Base-by-base conservation (phyloP, 2,113 vertebrate species). In the Lamprologus tigripictilis region DNA sequence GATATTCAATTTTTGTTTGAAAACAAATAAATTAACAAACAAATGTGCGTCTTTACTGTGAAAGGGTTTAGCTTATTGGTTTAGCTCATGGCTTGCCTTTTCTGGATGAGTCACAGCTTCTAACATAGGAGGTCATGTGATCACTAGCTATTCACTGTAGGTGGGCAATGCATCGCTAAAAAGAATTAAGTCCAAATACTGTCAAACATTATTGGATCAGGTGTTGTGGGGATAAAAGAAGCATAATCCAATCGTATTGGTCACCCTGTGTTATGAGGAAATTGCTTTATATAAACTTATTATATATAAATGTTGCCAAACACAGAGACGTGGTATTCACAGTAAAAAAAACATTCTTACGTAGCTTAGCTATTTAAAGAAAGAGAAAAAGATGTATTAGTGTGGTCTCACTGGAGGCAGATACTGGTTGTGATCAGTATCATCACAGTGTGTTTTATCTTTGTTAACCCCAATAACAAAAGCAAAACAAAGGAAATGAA, bases 1-100 rank as follows among this genome's bases (percentile, higher is more conserved):
- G 1, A 47, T 28, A 9, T 10, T 76, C 1, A 0, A 2, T 12
- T 19, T 76, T 49, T 49, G 23, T 0, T 28, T 37, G 6, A 21
- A 66, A 66, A 21, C 61, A 66, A 66, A 66, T 12, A 66, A 66
- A 37, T 8, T 0, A 37, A 66, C 10, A 2, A 66, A 13, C 10
- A 37, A 37, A 66, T 66, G 61, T 37, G 19, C 6, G 1, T 45
- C 66, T 73, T 73, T 66, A 13, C 13, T 73, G 37, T 73, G 37
- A 73, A 26, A 45, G 3, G 37, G 37, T 45, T 73, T 26, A 73
- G 8, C 68, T 73, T 16, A 23, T 40, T 71, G n/a, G 35, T 71
- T 23, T 71, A 66, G 61, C 33, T 37, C 61, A 66, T 66, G 35
- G 35, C 0, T 71, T 71, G 35, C 35, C 66, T 42, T 40, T 71